Base-by-base conservation (phyloP, 1,140 invertebrate genomes). In the Archivesica marissinica region DNA sequence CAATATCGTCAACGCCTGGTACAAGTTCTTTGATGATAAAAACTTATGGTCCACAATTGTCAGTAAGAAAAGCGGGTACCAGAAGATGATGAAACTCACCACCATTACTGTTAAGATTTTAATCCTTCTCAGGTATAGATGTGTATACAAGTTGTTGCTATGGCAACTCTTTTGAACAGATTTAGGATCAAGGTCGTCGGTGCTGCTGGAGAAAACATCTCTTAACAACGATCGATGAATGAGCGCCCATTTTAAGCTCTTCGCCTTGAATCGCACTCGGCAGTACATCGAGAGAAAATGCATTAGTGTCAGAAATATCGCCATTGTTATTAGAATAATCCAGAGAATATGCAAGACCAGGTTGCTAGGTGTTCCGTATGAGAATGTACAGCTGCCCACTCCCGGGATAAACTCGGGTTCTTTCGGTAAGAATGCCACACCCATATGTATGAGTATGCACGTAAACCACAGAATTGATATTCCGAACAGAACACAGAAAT, bases 401-500 rank as follows among this genome's bases (percentile, higher is more conserved):
- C 96, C 90, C 28, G 85, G 80, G 38, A 87, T 89, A 74, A 80
- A 92, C 50, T 89, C 88, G 0, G 90, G 88, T 33, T 88, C 90
- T 4, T 90, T 88, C 20, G 92, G 92, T 39, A 93, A 82, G 94
- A 98, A 98, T 4, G 97, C 98, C 2, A 97, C 97, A 6, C 97
- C 97, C 86, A 98, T 95, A 94, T 98, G 98, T 91, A 98, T 97
- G 13, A 97, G 97, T 89, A 98, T 91, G 77, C 93, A 94, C 17
- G 94, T 94, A 94, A 98, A 98, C 97, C 97, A 98, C 90, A 98
- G 98, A 96, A 98, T 98, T 94, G 97, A 97, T 35, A 97, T 96
- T 17, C 97, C 97, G 94, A 98, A 98, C 30, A 98, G 95, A 7
- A 98, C 97, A 93, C 97, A 98, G 96, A 56, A 97, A 94, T 70